Evolutionary conservation across 2,797 vertebrate species (phyloP).

Genomic region (Muscicapa striata): DNA sequence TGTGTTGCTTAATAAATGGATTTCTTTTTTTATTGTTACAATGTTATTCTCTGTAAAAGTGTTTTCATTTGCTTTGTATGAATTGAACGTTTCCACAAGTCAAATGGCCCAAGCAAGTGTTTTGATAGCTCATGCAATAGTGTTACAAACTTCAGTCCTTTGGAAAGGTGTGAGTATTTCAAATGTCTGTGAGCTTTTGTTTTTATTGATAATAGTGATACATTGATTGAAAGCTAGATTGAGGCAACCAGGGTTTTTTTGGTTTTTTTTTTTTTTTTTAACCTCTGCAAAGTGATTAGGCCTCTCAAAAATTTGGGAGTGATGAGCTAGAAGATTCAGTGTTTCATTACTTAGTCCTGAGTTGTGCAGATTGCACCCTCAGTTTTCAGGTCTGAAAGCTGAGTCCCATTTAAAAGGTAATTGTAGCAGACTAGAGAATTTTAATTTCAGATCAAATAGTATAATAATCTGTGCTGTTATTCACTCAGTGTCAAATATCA

Average conservation of each 20-base stretch:
- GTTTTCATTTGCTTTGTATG: not conserved
- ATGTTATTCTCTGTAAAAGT: not conserved
- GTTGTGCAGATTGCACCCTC: not conserved
- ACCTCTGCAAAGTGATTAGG: not conserved
- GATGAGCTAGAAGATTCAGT: not conserved
- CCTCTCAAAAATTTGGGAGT: not conserved
- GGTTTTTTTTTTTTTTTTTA: not conserved
- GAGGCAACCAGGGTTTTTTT: not conserved
- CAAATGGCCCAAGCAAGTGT: not conserved
- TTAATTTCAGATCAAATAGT: slow-evolving; percentile 48
- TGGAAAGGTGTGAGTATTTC: not conserved
- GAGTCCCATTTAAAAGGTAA: not conserved
- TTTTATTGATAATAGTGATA: not conserved
- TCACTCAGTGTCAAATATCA: slow-evolving; percentile 69
- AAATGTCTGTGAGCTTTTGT: not conserved
- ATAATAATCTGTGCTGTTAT: slow-evolving; percentile 66
- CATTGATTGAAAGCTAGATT: not conserved
- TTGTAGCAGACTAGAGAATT: not conserved
- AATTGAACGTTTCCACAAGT: not conserved
- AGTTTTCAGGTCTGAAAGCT: not conserved
- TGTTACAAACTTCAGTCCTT: not conserved
- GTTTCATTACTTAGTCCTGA: not conserved
- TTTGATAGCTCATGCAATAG: not conserved
- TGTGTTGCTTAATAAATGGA: not conserved
- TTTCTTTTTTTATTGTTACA: not conserved